phyloP scores from a whole-genome alignment of 2,113 vertebrate species.

The pig (Sus scrofa) region T2T-Sscrofa CM000812.6:289357001-289357500 shows the following conservation, averaged over 20 bases:
- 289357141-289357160: slow-evolving; percentile 86
- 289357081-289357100: slow-evolving; percentile 94
- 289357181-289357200: slow-evolving; percentile 86
- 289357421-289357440: neutral
- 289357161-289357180: slow-evolving; percentile 82
- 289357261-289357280: neutral
- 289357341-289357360: fast-evolving
- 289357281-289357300: fast-evolving
- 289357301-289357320: neutral
- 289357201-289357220: neutral
- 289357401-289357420: neutral
- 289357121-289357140: slow-evolving; percentile 90
- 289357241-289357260: slow-evolving; percentile 81
- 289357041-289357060: slow-evolving; percentile 85
- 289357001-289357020: neutral
- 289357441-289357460: neutral
- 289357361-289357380: no score
- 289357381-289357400: fast-evolving
- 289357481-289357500: neutral
- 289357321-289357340: fast-evolving
- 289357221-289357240: slow-evolving; percentile 61
- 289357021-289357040: neutral
- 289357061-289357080: slow-evolving; percentile 88
- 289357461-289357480: neutral
- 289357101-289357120: slow-evolving; percentile 94